phyloP scores from a whole-genome alignment of 2,888 invertebrate genomes.

The Harpalus rufipes region DNA sequence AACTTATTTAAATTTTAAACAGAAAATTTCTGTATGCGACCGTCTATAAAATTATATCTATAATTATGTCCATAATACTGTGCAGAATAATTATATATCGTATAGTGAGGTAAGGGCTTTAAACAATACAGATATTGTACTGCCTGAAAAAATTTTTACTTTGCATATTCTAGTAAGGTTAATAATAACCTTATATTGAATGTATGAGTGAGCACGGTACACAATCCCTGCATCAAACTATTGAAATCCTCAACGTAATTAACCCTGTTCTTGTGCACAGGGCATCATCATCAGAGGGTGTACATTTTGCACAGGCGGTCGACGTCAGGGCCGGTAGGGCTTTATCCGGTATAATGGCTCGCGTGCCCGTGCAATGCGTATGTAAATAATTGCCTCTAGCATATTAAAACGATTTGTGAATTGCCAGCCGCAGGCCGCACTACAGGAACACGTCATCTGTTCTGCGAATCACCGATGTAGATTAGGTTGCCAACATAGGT shows the following conservation, averaged over 20 bases:
- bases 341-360: slow-evolving; percentile 2
- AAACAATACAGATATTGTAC: no score
- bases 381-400: slow-evolving; percentile 43
- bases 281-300: neutral
- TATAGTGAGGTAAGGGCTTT: no score
- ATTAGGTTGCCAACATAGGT: slow-evolving; percentile 5
- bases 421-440: neutral
- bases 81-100: no score
- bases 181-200: neutral
- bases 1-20: no score
- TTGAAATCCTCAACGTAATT: slow-evolving; percentile 2
- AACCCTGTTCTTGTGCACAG: slow-evolving; percentile 23
- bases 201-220: neutral
- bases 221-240: neutral
- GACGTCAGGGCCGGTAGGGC: neutral
- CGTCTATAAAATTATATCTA: no score
- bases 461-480: neutral
- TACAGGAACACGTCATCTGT: neutral
- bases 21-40: no score
- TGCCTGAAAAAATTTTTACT: no score
- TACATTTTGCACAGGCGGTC: slow-evolving; percentile 17
- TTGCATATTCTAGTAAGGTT: neutral
- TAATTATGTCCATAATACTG: no score
- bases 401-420: slow-evolving; percentile 39
- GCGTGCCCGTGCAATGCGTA: neutral